Percentiles rank a stretch among this genome's conserved stretches.
Conservation (phyloP, 2,888 invertebrate genomes). For the Lymantria dispar region DNA sequence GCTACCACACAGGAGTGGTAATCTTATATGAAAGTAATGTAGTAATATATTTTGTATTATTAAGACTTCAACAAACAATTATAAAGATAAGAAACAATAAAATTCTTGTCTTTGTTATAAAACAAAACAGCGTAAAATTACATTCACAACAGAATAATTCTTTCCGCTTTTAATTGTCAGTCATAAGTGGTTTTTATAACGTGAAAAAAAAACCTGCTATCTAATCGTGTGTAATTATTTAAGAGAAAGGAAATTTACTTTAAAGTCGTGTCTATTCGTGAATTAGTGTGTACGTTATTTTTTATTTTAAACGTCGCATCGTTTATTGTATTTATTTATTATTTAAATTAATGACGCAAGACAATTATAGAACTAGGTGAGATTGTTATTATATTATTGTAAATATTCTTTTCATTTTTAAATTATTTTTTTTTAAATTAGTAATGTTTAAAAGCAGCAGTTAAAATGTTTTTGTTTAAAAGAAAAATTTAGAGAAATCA, state of each 20-base stretch:
- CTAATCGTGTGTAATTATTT: constrained; percentile 41
- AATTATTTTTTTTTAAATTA: too few relatives aligned
- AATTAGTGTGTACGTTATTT: constrained; percentile 18
- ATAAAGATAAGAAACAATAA: constrained; percentile 25
- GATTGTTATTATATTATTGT: too few relatives aligned
- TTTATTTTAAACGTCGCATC: constrained; percentile 17
- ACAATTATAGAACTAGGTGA: constrained; percentile 8
- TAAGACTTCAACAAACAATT: constrained; percentile 12
- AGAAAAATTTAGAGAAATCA: too few relatives aligned
- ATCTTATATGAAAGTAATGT: too few relatives aligned
- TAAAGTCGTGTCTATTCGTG: constrained; percentile 25
- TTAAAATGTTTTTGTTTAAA: too few relatives aligned
- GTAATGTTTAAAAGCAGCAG: too few relatives aligned
- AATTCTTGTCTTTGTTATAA: constrained; percentile 30
- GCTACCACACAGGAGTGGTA: too few relatives aligned
- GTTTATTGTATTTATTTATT: constrained; percentile 22
- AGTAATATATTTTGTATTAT: constrained; percentile 9
- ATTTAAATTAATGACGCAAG: constrained; percentile 9
- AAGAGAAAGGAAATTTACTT: constrained; percentile 39
- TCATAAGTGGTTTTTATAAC: constrained; percentile 34
- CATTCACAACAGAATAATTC: constrained; percentile 34
- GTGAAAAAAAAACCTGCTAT: constrained; percentile 21
- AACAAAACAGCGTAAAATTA: constrained; percentile 38
- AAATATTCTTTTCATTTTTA: too few relatives aligned
- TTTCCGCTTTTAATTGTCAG: constrained; percentile 44